Percentiles rank a stretch among this genome's conserved stretches.
Evolutionary conservation across 1,140 invertebrate species (phyloP).

Genomic region (Aphidius ervi): DNA sequence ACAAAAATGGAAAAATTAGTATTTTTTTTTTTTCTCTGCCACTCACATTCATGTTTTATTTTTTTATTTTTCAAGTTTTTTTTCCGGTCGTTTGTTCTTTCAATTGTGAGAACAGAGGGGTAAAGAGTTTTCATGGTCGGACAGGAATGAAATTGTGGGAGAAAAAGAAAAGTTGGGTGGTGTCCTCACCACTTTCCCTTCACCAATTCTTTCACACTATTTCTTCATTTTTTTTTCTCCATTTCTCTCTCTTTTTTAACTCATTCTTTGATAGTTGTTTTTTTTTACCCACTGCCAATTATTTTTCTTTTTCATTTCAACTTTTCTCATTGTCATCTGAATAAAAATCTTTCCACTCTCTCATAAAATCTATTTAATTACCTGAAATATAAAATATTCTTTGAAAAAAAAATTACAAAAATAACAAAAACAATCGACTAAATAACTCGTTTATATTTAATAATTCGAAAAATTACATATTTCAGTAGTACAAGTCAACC

Average conservation of each 20-base stretch:
- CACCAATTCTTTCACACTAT: conserved; percentile 17
- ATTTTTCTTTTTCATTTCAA: not conserved
- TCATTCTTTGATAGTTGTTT: not conserved
- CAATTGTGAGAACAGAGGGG: conserved; percentile 16
- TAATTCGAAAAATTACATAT: conserved; percentile 1
- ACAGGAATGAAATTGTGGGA: conserved; percentile 25
- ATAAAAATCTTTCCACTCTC: not conserved
- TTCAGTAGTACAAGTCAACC: too few relatives aligned
- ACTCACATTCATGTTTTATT: conserved; percentile 3
- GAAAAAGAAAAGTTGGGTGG: conserved; percentile 18
- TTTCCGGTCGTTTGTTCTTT: conserved; percentile 21
- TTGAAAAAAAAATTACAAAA: too few relatives aligned
- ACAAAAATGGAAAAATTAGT: not conserved
- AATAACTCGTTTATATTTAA: not conserved
- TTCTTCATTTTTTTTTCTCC: not conserved
- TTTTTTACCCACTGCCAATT: not conserved
- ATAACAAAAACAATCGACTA: too few relatives aligned
- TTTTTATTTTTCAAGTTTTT: not conserved
- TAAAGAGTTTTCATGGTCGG: conserved; percentile 25
- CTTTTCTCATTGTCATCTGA: conserved; percentile 12
- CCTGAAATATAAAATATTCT: not conserved
- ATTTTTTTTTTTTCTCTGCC: not conserved
- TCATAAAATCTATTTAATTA: not conserved
- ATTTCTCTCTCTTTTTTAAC: not conserved
- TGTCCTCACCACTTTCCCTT: conserved; percentile 23